Percentiles rank a stretch among this genome's conserved stretches.
These are phyloP conservation scores for Scarus forsteni DNA, from an alignment of 2,797 vertebrate species.

Conservation along the genomic window DNA sequence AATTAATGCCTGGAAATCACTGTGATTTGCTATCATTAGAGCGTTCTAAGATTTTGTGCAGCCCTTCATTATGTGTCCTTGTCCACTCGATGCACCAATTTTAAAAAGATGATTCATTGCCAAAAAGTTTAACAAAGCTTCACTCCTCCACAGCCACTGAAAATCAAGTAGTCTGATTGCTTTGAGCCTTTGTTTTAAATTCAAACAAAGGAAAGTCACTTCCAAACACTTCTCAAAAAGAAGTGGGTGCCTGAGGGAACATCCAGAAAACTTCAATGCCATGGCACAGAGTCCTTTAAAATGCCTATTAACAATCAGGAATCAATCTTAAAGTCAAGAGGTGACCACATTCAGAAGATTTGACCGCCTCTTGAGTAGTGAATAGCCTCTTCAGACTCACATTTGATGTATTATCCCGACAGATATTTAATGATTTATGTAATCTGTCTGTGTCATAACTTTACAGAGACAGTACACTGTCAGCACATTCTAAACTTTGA, in stretches of 20 bases:
- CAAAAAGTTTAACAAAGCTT: slow-evolving; percentile 10
- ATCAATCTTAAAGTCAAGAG: slow-evolving; percentile 1
- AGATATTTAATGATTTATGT: slow-evolving; percentile 24
- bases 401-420: background rate
- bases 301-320: background rate
- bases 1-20: too few relatives aligned
- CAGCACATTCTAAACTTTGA: slow-evolving; percentile 51
- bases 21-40: background rate
- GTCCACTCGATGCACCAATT: background rate
- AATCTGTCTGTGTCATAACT: slow-evolving; percentile 18
- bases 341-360: background rate
- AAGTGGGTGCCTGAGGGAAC: background rate
- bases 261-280: background rate
- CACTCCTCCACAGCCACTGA: background rate
- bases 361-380: background rate
- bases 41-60: too few relatives aligned
- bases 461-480: slow-evolving; percentile 33
- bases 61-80: slow-evolving; percentile 2
- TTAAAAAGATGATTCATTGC: slow-evolving; percentile 9
- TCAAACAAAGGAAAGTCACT: slow-evolving; percentile 1
- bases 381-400: slow-evolving; percentile 3
- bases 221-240: background rate
- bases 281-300: background rate
- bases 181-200: slow-evolving; percentile 1
- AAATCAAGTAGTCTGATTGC: slow-evolving; percentile 1